These are phyloP conservation scores for Macroteleia sp. DNA, from an alignment of 2,888 invertebrate species.

Conservation along the genomic window DNA sequence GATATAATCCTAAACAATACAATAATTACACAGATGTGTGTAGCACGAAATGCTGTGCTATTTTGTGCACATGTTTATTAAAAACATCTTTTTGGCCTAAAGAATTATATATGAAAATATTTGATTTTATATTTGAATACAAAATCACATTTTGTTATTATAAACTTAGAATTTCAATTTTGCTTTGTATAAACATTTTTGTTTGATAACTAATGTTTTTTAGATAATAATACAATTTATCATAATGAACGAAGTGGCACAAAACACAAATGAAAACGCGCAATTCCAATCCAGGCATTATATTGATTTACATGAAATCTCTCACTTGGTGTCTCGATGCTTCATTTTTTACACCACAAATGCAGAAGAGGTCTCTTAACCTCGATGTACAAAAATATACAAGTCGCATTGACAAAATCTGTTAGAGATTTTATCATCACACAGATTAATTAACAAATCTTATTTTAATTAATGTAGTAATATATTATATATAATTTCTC, in stretches of 20 bases:
- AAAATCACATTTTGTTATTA: too few relatives aligned
- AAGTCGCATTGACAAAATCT: slow-evolving; percentile 66
- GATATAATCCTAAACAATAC: slow-evolving; percentile 74
- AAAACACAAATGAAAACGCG: slow-evolving; percentile 45
- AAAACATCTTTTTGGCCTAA: too few relatives aligned
- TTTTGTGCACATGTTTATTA: slow-evolving; percentile 21
- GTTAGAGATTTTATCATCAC: slow-evolving; percentile 13
- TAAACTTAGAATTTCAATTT: too few relatives aligned
- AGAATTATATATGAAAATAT: too few relatives aligned
- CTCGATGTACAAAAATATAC: slow-evolving; percentile 83
- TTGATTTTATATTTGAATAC: background rate
- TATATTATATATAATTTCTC: slow-evolving; percentile 71
- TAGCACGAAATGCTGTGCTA: slow-evolving; percentile 67
- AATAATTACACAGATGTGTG: slow-evolving; percentile 79
- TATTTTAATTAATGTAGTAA: slow-evolving; percentile 44
- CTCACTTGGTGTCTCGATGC: slow-evolving; percentile 74
- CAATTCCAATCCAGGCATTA: slow-evolving; percentile 52
- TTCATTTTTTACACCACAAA: slow-evolving; percentile 78
- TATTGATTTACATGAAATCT: slow-evolving; percentile 65
- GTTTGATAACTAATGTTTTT: too few relatives aligned
- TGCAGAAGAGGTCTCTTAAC: slow-evolving; percentile 66
- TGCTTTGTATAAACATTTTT: too few relatives aligned
- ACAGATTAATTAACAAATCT: slow-evolving; percentile 56
- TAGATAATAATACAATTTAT: too few relatives aligned
- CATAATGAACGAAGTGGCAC: slow-evolving; percentile 53